Percentiles rank a stretch among this genome's conserved stretches.
Conservation (phyloP, 2,888 invertebrate species). For the Agriopis aurantiaria region DNA sequence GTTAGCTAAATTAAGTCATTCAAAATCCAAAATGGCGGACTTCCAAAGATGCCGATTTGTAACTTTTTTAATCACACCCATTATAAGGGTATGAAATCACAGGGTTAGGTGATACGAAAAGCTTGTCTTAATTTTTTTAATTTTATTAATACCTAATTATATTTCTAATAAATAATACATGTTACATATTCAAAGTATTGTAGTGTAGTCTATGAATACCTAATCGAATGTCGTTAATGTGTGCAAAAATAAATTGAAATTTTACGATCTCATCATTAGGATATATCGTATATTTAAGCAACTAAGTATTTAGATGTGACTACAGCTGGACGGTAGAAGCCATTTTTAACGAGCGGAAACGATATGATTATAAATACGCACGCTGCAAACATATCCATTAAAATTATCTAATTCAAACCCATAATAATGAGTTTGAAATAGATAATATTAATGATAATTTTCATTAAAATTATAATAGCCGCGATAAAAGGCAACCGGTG, state of each 20-base stretch:
- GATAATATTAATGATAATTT: constrained; percentile 36
- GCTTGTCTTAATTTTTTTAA: too few relatives aligned
- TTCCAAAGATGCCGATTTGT: too few relatives aligned
- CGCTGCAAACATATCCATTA: constrained; percentile 43
- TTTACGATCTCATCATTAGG: constrained; percentile 2
- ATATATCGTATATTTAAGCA: not conserved
- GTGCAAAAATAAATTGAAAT: not conserved
- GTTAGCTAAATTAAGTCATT: too few relatives aligned
- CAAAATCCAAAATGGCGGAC: too few relatives aligned
- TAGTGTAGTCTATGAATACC: too few relatives aligned
- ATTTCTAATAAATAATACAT: too few relatives aligned
- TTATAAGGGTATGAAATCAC: too few relatives aligned
- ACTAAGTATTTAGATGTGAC: constrained; percentile 9
- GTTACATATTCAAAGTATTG: too few relatives aligned
- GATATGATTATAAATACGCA: constrained; percentile 36
- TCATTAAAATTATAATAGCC: constrained; percentile 33
- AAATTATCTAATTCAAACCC: constrained; percentile 44
- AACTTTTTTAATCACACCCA: too few relatives aligned
- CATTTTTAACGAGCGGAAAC: constrained; percentile 31
- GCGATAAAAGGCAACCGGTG: constrained; percentile 47
- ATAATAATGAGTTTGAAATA: constrained; percentile 39
- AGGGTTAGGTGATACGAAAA: too few relatives aligned
- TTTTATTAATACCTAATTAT: too few relatives aligned
- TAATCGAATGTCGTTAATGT: not conserved
- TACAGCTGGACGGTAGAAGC: constrained; percentile 24